Evolutionary conservation across 2,113 vertebrate genomes (phyloP).

Genomic region (Ornithorhynchus anatinus): DNA sequence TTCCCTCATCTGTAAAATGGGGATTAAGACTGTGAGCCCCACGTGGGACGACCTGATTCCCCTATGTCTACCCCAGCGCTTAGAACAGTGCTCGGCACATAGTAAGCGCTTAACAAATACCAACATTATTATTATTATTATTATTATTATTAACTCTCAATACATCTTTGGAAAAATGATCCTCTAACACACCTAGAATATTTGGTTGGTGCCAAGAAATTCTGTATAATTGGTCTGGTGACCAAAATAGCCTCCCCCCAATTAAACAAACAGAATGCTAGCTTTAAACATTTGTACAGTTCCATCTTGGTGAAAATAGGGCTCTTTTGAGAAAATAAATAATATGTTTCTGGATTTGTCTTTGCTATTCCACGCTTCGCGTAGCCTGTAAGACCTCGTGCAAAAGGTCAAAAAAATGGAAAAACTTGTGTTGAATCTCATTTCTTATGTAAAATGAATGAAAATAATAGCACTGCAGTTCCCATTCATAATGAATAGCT

Average conservation of each 20-base stretch:
- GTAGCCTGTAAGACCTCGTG: constrained; percentile 25
- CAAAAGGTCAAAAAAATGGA: constrained; percentile 47
- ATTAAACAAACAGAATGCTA: constrained; percentile 40
- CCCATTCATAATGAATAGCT: constrained; percentile 66
- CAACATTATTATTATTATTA: too few relatives aligned
- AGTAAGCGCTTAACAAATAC: too few relatives aligned
- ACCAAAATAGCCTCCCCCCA: constrained; percentile 31
- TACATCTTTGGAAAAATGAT: background rate
- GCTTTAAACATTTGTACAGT: constrained; percentile 38
- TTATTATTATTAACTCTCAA: constrained; percentile 7
- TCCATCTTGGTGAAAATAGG: constrained; percentile 39
- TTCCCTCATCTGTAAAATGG: too few relatives aligned
- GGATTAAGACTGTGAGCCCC: too few relatives aligned
- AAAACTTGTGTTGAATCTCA: constrained; percentile 41
- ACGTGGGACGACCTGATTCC: too few relatives aligned
- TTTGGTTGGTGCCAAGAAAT: constrained; percentile 15
- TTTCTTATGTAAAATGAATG: constrained; percentile 66
- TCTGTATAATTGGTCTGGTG: constrained; percentile 32
- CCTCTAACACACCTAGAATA: constrained; percentile 33
- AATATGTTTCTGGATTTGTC: constrained; percentile 39
- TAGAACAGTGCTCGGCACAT: too few relatives aligned
- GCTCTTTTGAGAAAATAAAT: constrained; percentile 22
- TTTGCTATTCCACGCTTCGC: constrained; percentile 14
- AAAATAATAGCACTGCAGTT: constrained; percentile 60
- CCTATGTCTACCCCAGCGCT: too few relatives aligned